These are phyloP conservation scores for Allolobophora icterica DNA, from an alignment of 2,888 invertebrate genomes.

Conservation along the genomic window DNA sequence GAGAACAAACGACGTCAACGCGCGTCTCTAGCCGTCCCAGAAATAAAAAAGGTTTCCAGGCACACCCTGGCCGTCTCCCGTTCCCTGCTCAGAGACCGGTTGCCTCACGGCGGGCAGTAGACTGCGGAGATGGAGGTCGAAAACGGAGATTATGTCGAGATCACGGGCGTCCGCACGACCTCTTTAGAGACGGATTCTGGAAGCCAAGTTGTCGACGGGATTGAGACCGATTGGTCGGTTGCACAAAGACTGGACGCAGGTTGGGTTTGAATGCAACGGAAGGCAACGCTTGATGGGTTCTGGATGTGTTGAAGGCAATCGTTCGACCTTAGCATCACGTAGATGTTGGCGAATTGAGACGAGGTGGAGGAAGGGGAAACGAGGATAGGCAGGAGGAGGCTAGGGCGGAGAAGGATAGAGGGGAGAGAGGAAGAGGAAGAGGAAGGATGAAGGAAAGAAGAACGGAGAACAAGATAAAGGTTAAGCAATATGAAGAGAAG, in stretches of 20 bases:
- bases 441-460: constrained; percentile 20
- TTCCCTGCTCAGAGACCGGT: not conserved
- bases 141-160: not conserved
- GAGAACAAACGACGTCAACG: not conserved
- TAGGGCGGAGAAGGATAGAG: not conserved
- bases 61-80: not conserved
- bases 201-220: too few species aligned
- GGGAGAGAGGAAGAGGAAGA: not conserved
- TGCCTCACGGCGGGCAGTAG: not conserved
- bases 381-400: not conserved
- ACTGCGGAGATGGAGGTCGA: not conserved
- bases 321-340: too few species aligned
- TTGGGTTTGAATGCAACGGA: too few species aligned
- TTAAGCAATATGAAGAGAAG: constrained; percentile 8
- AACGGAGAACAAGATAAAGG: constrained; percentile 24
- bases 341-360: too few species aligned
- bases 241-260: too few species aligned
- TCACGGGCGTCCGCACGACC: not conserved
- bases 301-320: too few species aligned
- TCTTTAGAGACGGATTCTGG: too few species aligned
- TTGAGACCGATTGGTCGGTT: too few species aligned
- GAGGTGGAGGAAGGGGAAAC: not conserved
- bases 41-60: not conserved
- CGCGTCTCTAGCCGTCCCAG: not conserved
- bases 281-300: too few species aligned